Conservation (phyloP, 2,113 vertebrate genomes). For the Pangasianodon gigas region DNA sequence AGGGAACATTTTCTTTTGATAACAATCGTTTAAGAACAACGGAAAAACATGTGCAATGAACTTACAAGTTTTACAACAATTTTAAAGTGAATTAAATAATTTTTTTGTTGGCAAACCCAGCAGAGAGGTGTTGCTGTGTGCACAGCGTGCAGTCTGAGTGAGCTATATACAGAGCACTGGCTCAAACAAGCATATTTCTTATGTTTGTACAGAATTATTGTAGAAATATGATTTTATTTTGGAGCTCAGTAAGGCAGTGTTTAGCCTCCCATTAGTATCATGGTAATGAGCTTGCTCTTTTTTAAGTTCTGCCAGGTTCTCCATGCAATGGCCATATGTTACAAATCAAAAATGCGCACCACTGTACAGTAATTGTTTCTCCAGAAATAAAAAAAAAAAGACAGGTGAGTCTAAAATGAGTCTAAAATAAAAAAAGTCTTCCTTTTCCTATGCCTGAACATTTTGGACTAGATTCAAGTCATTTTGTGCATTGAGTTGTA, state of each 20-base stretch:
- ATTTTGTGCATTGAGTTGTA: not conserved
- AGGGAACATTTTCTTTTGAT: no score
- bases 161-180: no score
- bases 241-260: not conserved
- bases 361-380: not conserved
- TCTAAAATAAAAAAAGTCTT: not conserved
- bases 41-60: not conserved
- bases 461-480: not conserved
- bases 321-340: not conserved
- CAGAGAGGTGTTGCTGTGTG: no score
- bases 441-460: not conserved
- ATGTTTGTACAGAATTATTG: no score
- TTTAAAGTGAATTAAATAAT: not conserved
- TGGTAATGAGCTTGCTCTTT: not conserved
- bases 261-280: not conserved
- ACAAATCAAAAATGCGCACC: not conserved
- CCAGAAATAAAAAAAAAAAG: not conserved
- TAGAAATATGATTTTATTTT: no score
- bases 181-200: no score
- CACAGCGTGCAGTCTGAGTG: no score
- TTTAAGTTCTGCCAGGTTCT: not conserved
- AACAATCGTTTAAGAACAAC: no score
- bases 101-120: not conserved
- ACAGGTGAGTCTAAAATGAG: no score
- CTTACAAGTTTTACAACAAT: not conserved